These are phyloP conservation scores for Apteryx mantelli DNA, from an alignment of 2,113 vertebrate species.

Conservation along the genomic window DNA sequence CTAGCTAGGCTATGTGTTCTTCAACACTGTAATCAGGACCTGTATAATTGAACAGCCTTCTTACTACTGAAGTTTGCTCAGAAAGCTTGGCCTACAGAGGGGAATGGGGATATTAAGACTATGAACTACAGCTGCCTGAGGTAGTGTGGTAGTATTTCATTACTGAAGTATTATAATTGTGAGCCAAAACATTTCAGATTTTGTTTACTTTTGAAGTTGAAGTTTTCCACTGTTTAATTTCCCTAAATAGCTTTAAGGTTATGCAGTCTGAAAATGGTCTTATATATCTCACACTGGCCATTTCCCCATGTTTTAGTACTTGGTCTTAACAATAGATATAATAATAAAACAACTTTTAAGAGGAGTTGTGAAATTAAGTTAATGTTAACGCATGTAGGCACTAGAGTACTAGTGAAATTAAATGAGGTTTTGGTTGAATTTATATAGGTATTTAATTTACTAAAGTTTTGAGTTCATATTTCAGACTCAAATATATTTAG, in stretches of 20 bases:
- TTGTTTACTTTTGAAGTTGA: constrained; percentile 31
- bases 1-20: neutral
- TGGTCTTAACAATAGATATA: neutral
- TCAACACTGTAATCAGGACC: neutral
- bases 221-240: constrained; percentile 57
- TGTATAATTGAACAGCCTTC: neutral
- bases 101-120: neutral
- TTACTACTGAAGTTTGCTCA: neutral
- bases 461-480: neutral
- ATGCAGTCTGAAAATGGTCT: neutral
- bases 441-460: neutral
- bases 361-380: neutral
- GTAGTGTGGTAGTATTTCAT: constrained; percentile 16
- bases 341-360: neutral
- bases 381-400: neutral
- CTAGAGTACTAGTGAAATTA: neutral
- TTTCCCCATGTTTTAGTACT: neutral
- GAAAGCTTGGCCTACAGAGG: neutral
- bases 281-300: neutral
- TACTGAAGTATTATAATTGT: constrained; percentile 13
- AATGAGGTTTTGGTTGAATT: neutral
- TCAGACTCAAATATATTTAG: neutral
- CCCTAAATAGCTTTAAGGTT: neutral
- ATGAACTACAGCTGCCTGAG: constrained; percentile 13
- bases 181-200: constrained; percentile 50